These are phyloP conservation scores for Xenops minutus DNA, from an alignment of 2,797 vertebrate genomes.

Conservation along the genomic window DNA sequence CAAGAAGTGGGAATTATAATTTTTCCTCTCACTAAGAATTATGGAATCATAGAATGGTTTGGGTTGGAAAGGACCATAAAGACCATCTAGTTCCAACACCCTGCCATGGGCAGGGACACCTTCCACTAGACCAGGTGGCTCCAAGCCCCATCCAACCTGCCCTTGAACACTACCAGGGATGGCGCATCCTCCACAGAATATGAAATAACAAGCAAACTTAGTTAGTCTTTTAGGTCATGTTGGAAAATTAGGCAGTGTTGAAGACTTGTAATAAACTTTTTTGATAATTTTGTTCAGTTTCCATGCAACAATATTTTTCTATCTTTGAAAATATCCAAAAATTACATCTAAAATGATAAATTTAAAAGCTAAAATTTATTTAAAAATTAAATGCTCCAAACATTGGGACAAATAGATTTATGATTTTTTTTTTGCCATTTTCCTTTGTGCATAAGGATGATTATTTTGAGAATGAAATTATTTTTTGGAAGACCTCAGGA, in stretches of 20 bases:
- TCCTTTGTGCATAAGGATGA: background rate
- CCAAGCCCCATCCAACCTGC: background rate
- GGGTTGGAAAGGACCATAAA: background rate
- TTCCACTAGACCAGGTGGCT: background rate
- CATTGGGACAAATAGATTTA: background rate
- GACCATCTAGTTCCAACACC: background rate
- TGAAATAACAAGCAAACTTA: background rate
- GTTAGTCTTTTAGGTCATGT: background rate
- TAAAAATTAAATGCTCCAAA: background rate
- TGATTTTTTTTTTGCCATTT: background rate
- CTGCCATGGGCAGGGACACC: background rate
- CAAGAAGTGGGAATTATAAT: background rate
- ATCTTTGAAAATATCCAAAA: background rate
- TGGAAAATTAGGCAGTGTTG: background rate
- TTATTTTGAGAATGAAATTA: background rate
- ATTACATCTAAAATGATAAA: background rate
- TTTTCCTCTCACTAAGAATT: background rate
- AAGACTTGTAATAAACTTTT: background rate
- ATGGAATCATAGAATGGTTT: background rate
- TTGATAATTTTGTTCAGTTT: background rate
- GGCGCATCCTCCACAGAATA: background rate
- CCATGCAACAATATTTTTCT: background rate
- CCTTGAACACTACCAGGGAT: background rate
- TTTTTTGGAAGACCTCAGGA: background rate
- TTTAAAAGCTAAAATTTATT: background rate